Percentiles rank a stretch among this genome's conserved stretches.
These are phyloP conservation scores for Eulithis prunata DNA, from an alignment of 2,888 invertebrate genomes.

Conservation along the genomic window DNA sequence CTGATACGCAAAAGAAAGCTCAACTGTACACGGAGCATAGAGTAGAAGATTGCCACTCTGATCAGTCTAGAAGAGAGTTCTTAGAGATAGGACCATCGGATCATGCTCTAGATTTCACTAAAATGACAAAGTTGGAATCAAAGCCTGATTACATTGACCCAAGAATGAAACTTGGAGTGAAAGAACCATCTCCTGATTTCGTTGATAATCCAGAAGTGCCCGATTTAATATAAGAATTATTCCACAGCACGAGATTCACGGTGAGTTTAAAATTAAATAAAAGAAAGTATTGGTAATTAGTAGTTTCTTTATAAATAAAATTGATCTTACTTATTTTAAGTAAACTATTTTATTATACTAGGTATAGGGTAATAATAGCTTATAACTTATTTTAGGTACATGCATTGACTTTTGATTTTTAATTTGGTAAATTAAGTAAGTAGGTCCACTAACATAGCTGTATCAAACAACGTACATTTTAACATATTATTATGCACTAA, in stretches of 20 bases:
- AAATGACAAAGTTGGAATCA: constrained; percentile 64
- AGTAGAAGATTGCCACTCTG: constrained; percentile 48
- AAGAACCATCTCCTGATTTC: constrained; percentile 72
- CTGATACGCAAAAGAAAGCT: constrained; percentile 35
- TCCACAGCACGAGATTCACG: not conserved
- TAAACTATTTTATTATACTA: too few species aligned
- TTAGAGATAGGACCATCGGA: constrained; percentile 86
- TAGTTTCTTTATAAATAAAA: too few species aligned
- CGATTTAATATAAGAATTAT: constrained; percentile 79
- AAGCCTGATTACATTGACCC: constrained; percentile 56
- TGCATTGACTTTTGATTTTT: too few species aligned
- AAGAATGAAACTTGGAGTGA: constrained; percentile 63
- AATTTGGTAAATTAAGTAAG: too few species aligned
- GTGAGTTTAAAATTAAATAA: constrained; percentile 1
- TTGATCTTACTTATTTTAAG: too few species aligned
- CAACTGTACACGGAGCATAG: constrained; percentile 52
- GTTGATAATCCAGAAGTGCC: constrained; percentile 87
- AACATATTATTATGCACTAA: too few species aligned
- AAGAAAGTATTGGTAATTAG: too few species aligned
- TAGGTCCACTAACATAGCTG: too few species aligned
- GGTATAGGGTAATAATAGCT: too few species aligned
- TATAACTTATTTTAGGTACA: too few species aligned
- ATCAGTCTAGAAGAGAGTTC: constrained; percentile 78
- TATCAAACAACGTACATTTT: too few species aligned
- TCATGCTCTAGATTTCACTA: constrained; percentile 84